Evolutionary conservation across 2,888 invertebrate genomes (phyloP).

Genomic region (Dryobotodes eremita): DNA sequence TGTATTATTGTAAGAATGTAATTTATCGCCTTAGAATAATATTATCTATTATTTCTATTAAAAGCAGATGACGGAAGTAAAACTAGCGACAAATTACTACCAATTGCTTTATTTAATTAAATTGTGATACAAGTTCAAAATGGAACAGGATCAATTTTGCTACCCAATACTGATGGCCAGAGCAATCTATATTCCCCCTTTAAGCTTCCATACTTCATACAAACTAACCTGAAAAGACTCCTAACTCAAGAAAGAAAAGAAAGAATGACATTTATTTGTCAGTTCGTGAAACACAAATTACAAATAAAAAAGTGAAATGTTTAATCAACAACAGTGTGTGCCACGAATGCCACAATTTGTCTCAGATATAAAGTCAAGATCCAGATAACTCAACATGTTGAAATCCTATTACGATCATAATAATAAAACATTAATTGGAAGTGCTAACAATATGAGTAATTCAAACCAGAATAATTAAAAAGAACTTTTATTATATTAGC

Average conservation of each 20-base stretch:
- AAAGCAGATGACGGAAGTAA: constrained; percentile 25
- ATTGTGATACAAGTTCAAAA: not conserved
- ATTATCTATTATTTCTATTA: constrained; percentile 9
- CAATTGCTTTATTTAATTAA: not conserved
- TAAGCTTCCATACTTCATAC: not conserved
- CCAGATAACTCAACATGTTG: constrained; percentile 11
- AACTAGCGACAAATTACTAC: not conserved
- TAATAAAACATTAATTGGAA: constrained; percentile 48
- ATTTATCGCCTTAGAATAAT: too few species aligned
- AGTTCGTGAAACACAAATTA: not conserved
- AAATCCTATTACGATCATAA: constrained; percentile 29
- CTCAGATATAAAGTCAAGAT: not conserved
- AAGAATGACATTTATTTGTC: not conserved
- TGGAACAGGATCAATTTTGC: not conserved
- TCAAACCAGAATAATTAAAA: constrained; percentile 36
- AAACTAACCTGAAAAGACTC: not conserved
- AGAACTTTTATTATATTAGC: constrained; percentile 42
- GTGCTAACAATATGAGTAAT: constrained; percentile 46
- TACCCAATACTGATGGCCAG: not conserved
- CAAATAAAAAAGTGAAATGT: not conserved
- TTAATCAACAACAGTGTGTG: not conserved
- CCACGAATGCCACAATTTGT: not conserved
- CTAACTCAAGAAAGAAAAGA: not conserved
- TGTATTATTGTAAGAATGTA: too few species aligned
- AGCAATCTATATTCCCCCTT: not conserved